phyloP scores from a whole-genome alignment of 2,113 vertebrate genomes.

The Protobothrops mucrosquamatus region DNA sequence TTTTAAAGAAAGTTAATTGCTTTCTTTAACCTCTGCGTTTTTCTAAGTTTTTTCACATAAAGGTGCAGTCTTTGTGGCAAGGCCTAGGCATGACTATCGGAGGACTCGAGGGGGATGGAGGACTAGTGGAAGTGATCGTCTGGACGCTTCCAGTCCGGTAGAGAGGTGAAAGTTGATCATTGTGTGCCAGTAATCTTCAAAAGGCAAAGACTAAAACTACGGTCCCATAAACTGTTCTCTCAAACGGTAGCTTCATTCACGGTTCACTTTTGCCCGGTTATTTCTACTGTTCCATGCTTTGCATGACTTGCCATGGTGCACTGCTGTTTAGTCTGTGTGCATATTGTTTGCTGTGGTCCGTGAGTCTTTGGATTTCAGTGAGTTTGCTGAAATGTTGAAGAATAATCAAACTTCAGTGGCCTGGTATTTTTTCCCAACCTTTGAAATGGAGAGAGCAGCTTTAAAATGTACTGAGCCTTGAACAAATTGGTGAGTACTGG shows the following conservation, averaged over 20 bases:
- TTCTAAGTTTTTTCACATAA: constrained; percentile 99
- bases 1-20: constrained; percentile 99
- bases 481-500: constrained; percentile 98
- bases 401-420: constrained; percentile 76
- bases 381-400: constrained; percentile 82
- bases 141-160: constrained; percentile 99
- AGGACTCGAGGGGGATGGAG: constrained; percentile 99
- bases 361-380: constrained; percentile 83
- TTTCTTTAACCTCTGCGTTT: constrained; percentile 99
- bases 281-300: constrained; percentile 86
- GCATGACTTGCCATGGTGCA: constrained; percentile 91
- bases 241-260: constrained; percentile 78
- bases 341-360: constrained; percentile 79
- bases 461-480: constrained; percentile 84
- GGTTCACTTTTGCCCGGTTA: constrained; percentile 89
- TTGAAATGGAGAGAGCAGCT: constrained; percentile 95
- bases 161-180: constrained; percentile 94
- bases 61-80: constrained; percentile 99
- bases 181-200: constrained; percentile 99
- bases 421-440: constrained; percentile 75
- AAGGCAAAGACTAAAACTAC: constrained; percentile 92
- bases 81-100: constrained; percentile 99
- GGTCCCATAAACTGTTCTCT: constrained; percentile 91
- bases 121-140: constrained; percentile 97
- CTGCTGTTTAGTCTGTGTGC: constrained; percentile 74